Percentiles rank a stretch among this genome's conserved stretches.
Conservation (phyloP, 2,797 vertebrate species). For the Argya squamiceps region DNA sequence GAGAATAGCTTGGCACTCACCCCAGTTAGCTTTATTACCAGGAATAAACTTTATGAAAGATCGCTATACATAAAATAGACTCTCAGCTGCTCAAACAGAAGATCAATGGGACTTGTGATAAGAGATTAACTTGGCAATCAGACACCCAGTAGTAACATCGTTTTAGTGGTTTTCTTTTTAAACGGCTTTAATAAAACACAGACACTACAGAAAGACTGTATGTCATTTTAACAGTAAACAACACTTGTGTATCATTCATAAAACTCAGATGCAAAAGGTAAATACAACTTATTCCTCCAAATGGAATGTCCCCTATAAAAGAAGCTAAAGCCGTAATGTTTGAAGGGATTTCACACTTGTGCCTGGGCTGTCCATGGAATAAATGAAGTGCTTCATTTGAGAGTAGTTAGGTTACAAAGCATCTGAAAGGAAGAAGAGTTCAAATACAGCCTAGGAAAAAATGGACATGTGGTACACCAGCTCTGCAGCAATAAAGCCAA, state of each 20-base stretch:
- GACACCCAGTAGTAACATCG: slow-evolving; percentile 57
- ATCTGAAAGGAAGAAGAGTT: slow-evolving; percentile 63
- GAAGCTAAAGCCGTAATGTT: slow-evolving; percentile 53
- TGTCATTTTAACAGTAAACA: not conserved
- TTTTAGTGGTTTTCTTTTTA: slow-evolving; percentile 35
- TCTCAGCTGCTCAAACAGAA: slow-evolving; percentile 83
- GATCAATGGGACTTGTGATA: slow-evolving; percentile 80
- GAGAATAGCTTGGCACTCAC: slow-evolving; percentile 82
- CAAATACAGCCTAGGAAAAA: slow-evolving; percentile 65
- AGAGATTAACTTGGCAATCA: slow-evolving; percentile 79
- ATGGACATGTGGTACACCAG: slow-evolving; percentile 52
- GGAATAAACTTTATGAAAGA: slow-evolving; percentile 84
- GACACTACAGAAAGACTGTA: not conserved
- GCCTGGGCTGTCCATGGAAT: slow-evolving; percentile 54
- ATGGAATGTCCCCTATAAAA: slow-evolving; percentile 50
- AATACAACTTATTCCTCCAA: not conserved
- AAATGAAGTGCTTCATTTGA: slow-evolving; percentile 62
- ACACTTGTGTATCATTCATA: not conserved
- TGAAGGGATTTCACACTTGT: slow-evolving; percentile 74
- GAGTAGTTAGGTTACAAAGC: slow-evolving; percentile 71
- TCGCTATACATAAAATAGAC: slow-evolving; percentile 76
- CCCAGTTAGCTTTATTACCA: slow-evolving; percentile 79
- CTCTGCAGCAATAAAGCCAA: slow-evolving; percentile 23
- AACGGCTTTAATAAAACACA: slow-evolving; percentile 6
- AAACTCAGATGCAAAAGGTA: not conserved